Evolutionary conservation across 2,797 vertebrate genomes (phyloP), one percentile per base, ranked within the genome.

Genomic region (Gymnoscopelus microlampas): DNA sequence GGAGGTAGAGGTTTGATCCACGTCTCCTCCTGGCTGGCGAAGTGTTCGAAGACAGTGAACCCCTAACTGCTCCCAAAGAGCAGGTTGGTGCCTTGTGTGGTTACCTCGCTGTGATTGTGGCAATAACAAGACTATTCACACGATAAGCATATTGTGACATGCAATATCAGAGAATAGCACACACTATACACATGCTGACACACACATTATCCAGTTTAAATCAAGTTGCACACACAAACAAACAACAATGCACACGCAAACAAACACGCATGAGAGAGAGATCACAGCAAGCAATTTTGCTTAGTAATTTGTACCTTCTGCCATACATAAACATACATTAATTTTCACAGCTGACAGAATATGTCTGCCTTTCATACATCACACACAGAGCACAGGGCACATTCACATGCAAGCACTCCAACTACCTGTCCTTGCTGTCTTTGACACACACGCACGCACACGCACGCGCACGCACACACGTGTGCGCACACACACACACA

Each of bases 301-400:
- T 32, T 55, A 11, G 54, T 29, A 26, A 13, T 11, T 57, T 57
- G 24, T 5, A 24, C 24, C 19, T 32, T 59, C 57, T 39, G 53
- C 26, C 49, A 63, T 23, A 60, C 71, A 67, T 66, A 68, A 68
- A 59, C 39, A 39, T 68, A 57, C 60, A 78, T 80, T 85, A 56
- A 73, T 87, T 76, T 85, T 76, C 77, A 65, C 83, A 75, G 70
- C 79, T 82, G 82, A 83, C 85, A 78, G 57, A 73, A 53, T 68
- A 60, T 0, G 10, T 74, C 63, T 56, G 2, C 35, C 24, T 63
- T 68, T 82, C 82, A 86, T 84, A 73, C 73, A 82, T 88, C 87
- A 89, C 35, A 69, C 15, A 44, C 6, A 44, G 39, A 44, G 7
- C 39, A 44, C 7, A 44, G 39, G 39, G 9, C 39, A 44, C 39